phyloP scores from a whole-genome alignment of 2,113 vertebrate genomes.

The Fregetta grallaria region DNA sequence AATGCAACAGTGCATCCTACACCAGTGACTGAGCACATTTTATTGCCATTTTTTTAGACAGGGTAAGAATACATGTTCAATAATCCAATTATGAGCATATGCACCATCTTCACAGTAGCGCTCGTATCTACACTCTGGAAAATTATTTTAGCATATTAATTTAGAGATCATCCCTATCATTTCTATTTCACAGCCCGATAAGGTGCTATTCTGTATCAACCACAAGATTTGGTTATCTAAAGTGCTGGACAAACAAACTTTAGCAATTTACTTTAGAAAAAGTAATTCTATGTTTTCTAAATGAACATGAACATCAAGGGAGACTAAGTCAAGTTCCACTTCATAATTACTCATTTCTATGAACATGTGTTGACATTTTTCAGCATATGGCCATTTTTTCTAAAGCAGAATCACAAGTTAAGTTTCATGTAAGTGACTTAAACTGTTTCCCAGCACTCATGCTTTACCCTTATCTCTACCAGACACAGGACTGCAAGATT shows the following conservation, averaged over 20 bases:
- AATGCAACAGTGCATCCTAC: not conserved
- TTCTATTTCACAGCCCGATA: not conserved
- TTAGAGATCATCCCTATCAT: not conserved
- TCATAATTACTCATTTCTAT: slow-evolving; percentile 27
- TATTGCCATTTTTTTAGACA: not conserved
- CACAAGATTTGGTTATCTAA: not conserved
- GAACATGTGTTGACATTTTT: slow-evolving; percentile 54
- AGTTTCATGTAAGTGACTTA: not conserved
- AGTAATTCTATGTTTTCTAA: not conserved
- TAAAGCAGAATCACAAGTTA: not conserved
- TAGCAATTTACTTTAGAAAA: not conserved
- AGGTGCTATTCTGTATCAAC: not conserved
- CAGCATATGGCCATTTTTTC: slow-evolving; percentile 13
- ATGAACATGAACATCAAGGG: not conserved
- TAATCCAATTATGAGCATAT: not conserved
- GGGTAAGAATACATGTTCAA: not conserved
- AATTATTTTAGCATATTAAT: not conserved
- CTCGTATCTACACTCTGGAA: not conserved
- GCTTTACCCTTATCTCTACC: not conserved
- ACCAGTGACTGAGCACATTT: not conserved
- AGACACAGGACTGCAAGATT: not conserved
- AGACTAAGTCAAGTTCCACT: slow-evolving; percentile 4
- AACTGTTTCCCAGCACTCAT: not conserved
- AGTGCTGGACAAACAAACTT: not conserved
- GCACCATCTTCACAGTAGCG: not conserved